phyloP scores from a whole-genome alignment of 2,888 invertebrate species.

The Thumatha senex region DNA sequence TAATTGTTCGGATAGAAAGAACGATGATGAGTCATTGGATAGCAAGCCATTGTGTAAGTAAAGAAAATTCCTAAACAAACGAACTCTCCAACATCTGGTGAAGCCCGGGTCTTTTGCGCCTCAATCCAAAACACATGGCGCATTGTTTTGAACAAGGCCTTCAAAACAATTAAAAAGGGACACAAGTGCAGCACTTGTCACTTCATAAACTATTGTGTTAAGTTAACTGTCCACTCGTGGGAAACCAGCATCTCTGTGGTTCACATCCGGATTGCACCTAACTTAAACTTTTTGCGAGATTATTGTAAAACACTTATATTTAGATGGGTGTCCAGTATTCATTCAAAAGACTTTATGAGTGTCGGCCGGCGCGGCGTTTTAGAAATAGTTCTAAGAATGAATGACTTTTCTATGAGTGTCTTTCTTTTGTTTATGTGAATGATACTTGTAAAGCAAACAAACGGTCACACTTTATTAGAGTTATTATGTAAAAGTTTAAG shows the following conservation, averaged over 20 bases:
- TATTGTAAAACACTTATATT: constrained; percentile 72
- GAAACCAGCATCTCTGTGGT: constrained; percentile 57
- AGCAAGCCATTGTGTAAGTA: neutral
- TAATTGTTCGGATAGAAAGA: neutral
- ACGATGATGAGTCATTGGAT: neutral
- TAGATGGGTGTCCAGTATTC: constrained; percentile 55
- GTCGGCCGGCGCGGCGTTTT: constrained; percentile 36
- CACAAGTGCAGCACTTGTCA: constrained; percentile 66
- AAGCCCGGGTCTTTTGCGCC: constrained; percentile 41
- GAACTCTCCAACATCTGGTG: constrained; percentile 56
- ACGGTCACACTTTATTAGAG: constrained; percentile 34
- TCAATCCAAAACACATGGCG: constrained; percentile 59
- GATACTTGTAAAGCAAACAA: constrained; percentile 45
- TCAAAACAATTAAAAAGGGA: constrained; percentile 50
- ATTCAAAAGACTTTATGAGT: constrained; percentile 55
- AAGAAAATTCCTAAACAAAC: constrained; percentile 30
- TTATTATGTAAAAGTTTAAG: constrained; percentile 11
- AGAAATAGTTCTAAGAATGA: constrained; percentile 36
- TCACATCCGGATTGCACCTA: constrained; percentile 78
- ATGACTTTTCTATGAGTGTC: constrained; percentile 38
- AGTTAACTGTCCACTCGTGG: constrained; percentile 68
- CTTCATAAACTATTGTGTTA: constrained; percentile 65
- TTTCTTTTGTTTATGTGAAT: constrained; percentile 24
- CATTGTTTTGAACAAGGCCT: constrained; percentile 58
- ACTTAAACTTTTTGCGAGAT: constrained; percentile 57